Conservation (phyloP, 2,113 vertebrate genomes). For the Sterna hirundo region DNA sequence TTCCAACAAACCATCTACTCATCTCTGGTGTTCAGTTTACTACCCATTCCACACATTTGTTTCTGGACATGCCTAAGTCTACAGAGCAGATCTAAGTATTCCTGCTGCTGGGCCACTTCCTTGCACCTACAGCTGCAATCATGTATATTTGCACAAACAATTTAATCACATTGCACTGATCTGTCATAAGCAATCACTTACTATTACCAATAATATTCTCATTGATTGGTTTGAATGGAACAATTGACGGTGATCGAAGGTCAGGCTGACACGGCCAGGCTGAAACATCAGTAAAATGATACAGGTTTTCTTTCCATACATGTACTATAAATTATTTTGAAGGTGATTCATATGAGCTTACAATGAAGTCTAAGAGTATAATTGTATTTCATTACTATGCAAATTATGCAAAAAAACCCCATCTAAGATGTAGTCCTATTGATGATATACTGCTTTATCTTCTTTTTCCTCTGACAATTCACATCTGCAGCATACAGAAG, state of each 20-base stretch:
- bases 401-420: constrained; percentile 68
- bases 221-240: constrained; percentile 37
- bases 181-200: constrained; percentile 6
- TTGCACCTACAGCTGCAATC: not conserved
- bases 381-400: constrained; percentile 71
- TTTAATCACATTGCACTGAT: constrained; percentile 3
- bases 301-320: not conserved
- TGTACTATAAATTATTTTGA: constrained; percentile 22
- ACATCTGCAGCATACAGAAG: constrained; percentile 61
- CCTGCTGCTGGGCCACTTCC: not conserved
- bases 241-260: constrained; percentile 39
- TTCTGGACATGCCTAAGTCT: not conserved
- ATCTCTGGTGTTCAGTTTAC: not conserved
- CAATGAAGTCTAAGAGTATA: constrained; percentile 37
- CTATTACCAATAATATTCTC: constrained; percentile 16
- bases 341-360: constrained; percentile 54
- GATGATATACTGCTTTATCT: constrained; percentile 73
- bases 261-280: not conserved
- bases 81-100: not conserved
- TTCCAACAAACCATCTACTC: not conserved
- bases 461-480: constrained; percentile 57
- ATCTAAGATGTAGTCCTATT: constrained; percentile 66
- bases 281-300: not conserved
- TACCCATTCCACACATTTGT: not conserved
- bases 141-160: not conserved